phyloP scores from a whole-genome alignment of 35 echinoderm and acorn worm species.

The Chiridota heheva region DNA sequence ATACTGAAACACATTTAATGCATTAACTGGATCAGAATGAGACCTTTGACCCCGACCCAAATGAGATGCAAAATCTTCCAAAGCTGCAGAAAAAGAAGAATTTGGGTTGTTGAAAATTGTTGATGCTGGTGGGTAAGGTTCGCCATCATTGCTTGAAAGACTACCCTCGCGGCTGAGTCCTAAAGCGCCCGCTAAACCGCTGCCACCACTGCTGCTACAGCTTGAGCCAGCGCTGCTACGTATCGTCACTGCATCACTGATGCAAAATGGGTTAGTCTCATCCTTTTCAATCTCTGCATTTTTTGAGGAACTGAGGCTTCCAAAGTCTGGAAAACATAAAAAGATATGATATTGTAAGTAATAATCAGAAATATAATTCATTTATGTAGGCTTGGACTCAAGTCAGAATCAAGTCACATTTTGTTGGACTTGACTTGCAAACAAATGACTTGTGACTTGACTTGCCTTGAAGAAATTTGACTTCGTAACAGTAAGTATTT shows the following conservation, averaged over 20 bases:
- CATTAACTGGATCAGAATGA: too few species aligned
- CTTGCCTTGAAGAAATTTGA: too few species aligned
- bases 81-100: constrained; percentile 3
- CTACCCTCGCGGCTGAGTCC: constrained; percentile 71
- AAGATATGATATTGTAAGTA: too few species aligned
- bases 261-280: constrained; percentile 44
- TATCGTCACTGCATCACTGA: constrained; percentile 82
- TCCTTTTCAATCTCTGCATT: constrained; percentile 1
- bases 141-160: constrained; percentile 74
- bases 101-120: constrained; percentile 10
- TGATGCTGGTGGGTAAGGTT: background rate
- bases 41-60: constrained; percentile 39
- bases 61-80: constrained; percentile 40
- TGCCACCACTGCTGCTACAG: constrained; percentile 63
- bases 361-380: too few species aligned
- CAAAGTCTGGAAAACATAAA: too few species aligned
- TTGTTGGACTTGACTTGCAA: too few species aligned
- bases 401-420: too few species aligned
- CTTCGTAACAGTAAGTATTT: too few species aligned
- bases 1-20: too few species aligned
- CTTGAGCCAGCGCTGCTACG: constrained; percentile 70
- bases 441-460: too few species aligned
- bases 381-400: too few species aligned
- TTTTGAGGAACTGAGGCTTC: background rate
- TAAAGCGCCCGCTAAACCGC: constrained; percentile 63